Percentiles rank a stretch among this genome's conserved stretches.
phyloP scores from a whole-genome alignment of 2,888 invertebrate genomes.

The Erebia palarica region DNA sequence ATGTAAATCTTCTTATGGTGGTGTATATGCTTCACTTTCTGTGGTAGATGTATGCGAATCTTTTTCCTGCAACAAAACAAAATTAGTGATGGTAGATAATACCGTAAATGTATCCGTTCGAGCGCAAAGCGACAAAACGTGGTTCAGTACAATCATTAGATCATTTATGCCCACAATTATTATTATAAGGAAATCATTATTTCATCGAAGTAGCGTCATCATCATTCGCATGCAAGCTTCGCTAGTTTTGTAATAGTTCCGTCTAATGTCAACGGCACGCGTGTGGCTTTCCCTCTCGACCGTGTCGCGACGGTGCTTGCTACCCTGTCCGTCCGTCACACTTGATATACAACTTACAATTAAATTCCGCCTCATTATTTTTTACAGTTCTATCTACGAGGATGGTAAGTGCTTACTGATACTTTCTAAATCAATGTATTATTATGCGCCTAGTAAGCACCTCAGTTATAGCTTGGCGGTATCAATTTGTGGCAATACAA shows the following conservation, averaged over 20 bases:
- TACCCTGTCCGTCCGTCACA: conserved; percentile 52
- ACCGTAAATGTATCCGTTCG: not conserved
- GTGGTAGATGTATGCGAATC: conserved; percentile 81
- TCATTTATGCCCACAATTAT: conserved; percentile 21
- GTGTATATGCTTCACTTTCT: conserved; percentile 81
- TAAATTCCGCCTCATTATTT: conserved; percentile 49
- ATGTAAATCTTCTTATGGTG: conserved; percentile 81
- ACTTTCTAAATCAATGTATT: conserved; percentile 61
- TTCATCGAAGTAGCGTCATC: conserved; percentile 41
- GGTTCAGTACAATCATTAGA: conserved; percentile 5
- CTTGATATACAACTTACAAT: conserved; percentile 51
- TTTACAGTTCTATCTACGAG: conserved; percentile 41
- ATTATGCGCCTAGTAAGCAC: conserved; percentile 54
- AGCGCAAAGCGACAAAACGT: conserved; percentile 12
- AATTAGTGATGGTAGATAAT: conserved; percentile 56
- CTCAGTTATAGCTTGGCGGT: conserved; percentile 59
- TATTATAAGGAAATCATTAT: conserved; percentile 35
- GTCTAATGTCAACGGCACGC: conserved; percentile 71
- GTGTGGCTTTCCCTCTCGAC: conserved; percentile 73
- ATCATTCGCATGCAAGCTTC: conserved; percentile 62
- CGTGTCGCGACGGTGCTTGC: conserved; percentile 48
- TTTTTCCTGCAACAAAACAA: conserved; percentile 79
- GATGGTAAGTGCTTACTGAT: conserved; percentile 45
- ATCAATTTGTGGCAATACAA: conserved; percentile 49
- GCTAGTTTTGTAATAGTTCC: conserved; percentile 55